Evolutionary conservation across 2,888 invertebrate genomes (phyloP).

Genomic region (Ligdia adustata): DNA sequence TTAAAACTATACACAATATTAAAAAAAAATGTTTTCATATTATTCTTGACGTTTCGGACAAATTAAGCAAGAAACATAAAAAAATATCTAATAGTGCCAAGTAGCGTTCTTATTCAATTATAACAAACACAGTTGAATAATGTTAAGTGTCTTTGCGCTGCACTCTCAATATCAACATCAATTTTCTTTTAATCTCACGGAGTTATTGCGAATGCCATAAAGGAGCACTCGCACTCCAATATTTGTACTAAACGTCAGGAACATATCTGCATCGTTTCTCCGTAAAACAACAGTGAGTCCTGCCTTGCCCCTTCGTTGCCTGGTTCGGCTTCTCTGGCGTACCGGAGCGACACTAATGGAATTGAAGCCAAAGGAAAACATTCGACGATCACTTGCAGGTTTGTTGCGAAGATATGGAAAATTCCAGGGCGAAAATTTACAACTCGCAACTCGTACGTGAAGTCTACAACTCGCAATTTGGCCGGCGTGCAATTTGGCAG

Average conservation of each 20-base stretch:
- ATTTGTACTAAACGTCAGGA: conserved; percentile 4
- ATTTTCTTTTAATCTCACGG: background rate
- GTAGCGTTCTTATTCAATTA: no score
- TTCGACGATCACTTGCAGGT: background rate
- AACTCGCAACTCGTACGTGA: no score
- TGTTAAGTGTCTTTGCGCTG: background rate
- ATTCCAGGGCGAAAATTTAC: background rate
- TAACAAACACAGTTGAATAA: no score
- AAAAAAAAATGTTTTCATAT: no score
- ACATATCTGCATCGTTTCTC: background rate
- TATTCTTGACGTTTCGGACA: no score
- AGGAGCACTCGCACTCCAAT: background rate
- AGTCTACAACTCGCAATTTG: no score
- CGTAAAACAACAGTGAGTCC: conserved; percentile 4
- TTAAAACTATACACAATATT: no score
- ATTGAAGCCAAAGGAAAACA: conserved; percentile 15
- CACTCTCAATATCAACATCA: background rate
- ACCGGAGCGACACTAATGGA: conserved; percentile 14
- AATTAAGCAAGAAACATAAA: no score
- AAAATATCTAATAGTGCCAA: no score
- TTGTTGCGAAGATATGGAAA: background rate
- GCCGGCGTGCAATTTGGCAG: no score
- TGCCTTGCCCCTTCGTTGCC: no score
- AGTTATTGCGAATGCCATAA: background rate
- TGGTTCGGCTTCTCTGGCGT: conserved; percentile 3